Percentiles rank a stretch among this genome's conserved stretches.
These are phyloP conservation scores for Actenoides lindsayi DNA, from an alignment of 2,113 vertebrate genomes.

Conservation along the genomic window DNA sequence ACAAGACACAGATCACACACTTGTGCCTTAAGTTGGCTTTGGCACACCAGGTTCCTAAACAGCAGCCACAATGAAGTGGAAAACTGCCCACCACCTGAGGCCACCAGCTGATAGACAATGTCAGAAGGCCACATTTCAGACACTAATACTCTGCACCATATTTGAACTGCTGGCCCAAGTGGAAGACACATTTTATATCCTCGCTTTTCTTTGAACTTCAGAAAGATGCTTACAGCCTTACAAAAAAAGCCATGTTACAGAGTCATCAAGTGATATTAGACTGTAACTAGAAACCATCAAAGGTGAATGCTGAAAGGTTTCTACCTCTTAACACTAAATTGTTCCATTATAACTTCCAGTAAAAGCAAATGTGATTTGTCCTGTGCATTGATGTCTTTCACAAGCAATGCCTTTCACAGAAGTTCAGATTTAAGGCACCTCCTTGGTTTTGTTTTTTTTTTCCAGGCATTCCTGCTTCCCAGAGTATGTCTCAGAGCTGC, in stretches of 20 bases:
- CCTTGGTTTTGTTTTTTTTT: constrained; percentile 53
- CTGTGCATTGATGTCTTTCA: constrained; percentile 28
- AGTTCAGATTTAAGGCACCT: constrained; percentile 59
- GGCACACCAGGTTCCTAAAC: background rate
- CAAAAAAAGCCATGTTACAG: background rate
- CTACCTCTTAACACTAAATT: constrained; percentile 30
- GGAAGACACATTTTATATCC: background rate
- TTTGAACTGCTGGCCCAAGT: background rate
- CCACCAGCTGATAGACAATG: fast-evolving
- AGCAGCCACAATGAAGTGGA: background rate
- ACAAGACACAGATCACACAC: background rate
- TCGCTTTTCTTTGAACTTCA: background rate
- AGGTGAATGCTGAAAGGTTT: background rate
- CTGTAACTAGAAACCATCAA: background rate
- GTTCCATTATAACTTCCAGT: constrained; percentile 42
- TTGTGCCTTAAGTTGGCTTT: background rate
- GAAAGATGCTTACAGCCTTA: background rate
- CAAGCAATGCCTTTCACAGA: constrained; percentile 55
- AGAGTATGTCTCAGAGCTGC: constrained; percentile 41
- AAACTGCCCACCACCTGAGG: background rate
- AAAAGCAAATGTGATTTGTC: constrained; percentile 15
- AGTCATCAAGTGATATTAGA: background rate
- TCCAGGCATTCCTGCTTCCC: constrained; percentile 9
- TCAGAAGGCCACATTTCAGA: background rate
- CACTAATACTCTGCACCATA: fast-evolving